These are phyloP conservation scores for Aphidoletes aphidimyza DNA, from an alignment of 2,888 invertebrate genomes.

Conservation along the genomic window DNA sequence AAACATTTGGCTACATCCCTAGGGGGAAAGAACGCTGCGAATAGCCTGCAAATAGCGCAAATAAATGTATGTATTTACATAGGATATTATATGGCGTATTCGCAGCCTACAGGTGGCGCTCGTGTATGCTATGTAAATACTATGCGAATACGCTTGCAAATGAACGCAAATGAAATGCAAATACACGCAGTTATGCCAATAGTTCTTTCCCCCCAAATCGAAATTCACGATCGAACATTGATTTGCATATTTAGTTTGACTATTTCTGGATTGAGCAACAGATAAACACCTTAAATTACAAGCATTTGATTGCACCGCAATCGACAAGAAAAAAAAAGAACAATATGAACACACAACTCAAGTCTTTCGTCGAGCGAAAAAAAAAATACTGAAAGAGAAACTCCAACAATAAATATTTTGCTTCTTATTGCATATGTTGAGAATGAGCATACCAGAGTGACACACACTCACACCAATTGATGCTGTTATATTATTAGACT, in stretches of 20 bases:
- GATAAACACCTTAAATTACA: constrained; percentile 40
- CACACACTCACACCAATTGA: constrained; percentile 29
- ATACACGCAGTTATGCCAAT: too few relatives aligned
- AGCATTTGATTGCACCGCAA: too few relatives aligned
- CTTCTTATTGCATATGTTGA: neutral
- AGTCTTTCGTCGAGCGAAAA: neutral
- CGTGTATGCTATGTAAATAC: too few relatives aligned
- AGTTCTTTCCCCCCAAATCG: too few relatives aligned
- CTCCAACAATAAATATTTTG: neutral
- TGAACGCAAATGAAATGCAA: too few relatives aligned
- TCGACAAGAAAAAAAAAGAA: neutral
- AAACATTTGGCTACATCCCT: too few relatives aligned
- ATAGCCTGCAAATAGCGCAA: too few relatives aligned
- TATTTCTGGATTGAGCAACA: neutral
- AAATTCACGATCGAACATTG: constrained; percentile 7
- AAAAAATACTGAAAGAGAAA: neutral
- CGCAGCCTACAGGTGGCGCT: too few relatives aligned
- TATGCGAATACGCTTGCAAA: too few relatives aligned
- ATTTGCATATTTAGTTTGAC: constrained; percentile 3
- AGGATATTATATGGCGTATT: too few relatives aligned
- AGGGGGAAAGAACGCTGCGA: too few relatives aligned
- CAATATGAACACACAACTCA: neutral
- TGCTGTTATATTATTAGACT: constrained; percentile 41
- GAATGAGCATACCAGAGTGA: constrained; percentile 14
- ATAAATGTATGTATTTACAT: too few relatives aligned